These are phyloP conservation scores for Poeciliopsis presidionis DNA, from an alignment of 2,797 vertebrate species.

Conservation along the genomic window DNA sequence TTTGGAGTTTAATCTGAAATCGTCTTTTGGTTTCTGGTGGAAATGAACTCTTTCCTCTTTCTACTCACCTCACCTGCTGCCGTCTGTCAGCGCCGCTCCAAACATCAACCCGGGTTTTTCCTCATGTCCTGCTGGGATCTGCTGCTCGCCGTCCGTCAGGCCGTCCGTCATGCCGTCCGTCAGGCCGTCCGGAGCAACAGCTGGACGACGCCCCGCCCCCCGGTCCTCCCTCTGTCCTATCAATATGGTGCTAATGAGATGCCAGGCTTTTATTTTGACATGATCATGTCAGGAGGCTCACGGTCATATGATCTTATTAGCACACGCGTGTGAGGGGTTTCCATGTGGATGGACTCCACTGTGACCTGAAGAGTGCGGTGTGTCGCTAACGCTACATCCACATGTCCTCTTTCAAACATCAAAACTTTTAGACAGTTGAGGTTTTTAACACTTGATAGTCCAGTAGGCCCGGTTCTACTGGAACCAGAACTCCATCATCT, in stretches of 20 bases:
- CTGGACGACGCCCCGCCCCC: slow-evolving; percentile 49
- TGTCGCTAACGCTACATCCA: not conserved
- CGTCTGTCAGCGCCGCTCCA: slow-evolving; percentile 28
- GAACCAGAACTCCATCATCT: not conserved
- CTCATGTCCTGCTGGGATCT: slow-evolving; percentile 38
- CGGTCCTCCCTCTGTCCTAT: slow-evolving; percentile 66
- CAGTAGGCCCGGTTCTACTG: not conserved
- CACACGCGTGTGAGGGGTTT: slow-evolving; percentile 45
- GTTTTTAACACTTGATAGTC: not conserved
- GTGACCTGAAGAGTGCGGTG: slow-evolving; percentile 31
- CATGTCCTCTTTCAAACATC: not conserved
- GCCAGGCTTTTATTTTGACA: slow-evolving; percentile 67
- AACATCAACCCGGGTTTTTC: slow-evolving; percentile 35
- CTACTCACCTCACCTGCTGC: slow-evolving; percentile 57
- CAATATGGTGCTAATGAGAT: slow-evolving; percentile 81
- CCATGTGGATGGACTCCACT: slow-evolving; percentile 41
- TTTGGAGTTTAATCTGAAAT: no score
- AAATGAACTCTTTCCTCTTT: no score
- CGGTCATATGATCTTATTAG: slow-evolving; percentile 76
- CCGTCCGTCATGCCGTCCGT: not conserved
- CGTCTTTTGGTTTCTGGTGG: no score
- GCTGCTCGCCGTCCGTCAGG: slow-evolving; percentile 14
- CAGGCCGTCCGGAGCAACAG: slow-evolving; percentile 47
- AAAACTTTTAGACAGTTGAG: not conserved
- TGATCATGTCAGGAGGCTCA: slow-evolving; percentile 60